Base-by-base conservation (phyloP, 2,888 invertebrate species). In the Eupithecia subfuscata region DNA sequence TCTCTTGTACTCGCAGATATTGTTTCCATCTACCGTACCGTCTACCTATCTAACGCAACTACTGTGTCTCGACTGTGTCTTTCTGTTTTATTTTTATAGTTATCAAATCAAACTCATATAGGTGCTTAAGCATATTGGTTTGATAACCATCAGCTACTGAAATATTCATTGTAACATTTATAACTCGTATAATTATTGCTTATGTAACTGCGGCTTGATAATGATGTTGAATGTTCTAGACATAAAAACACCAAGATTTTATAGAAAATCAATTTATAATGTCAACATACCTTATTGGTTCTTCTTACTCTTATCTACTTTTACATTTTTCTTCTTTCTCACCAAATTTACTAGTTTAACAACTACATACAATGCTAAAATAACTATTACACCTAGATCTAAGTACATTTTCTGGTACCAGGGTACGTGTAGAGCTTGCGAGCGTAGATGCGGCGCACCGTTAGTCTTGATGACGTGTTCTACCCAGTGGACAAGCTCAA, bases 321-420 rank as follows among this genome's bases (percentile, higher is more conserved):
- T 25, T 6, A 60, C 16, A 34, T 18, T 64, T 18, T 64, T 68
- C 18, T 22, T 68, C 22, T 68, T 22, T 14, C 25, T 68, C 6
- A 68, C 2, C 40, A 40, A 43, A 37, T 71, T 74, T 12, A 76
- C 40, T 30, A 75, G 0, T 67, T 74, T 73, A 25, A 40, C 1
- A 67, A 43, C 4, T 68, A 11, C 25, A 65, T 78, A 80, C 22
- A 75, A 25, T 18, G 40, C 12, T 25, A 71, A 34, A 22, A 69
- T 63, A 16, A 81, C 30, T 18, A 80, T 8, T 0, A 77, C 12
- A 16, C 40, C 70, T 6, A 85, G 79, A 75, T 90, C 89, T 5
- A 90, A 78, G 72, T 87, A 90, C 34, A 84, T 69, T 77, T 86
- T 89, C 84, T 89, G 88, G 83, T 89, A 89, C 83, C 85, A 84